A percentile compares a stretch with the other conserved stretches of the same genome.
Evolutionary conservation across 2,797 vertebrate species (phyloP).

Genomic region (Cygnus olor): DNA sequence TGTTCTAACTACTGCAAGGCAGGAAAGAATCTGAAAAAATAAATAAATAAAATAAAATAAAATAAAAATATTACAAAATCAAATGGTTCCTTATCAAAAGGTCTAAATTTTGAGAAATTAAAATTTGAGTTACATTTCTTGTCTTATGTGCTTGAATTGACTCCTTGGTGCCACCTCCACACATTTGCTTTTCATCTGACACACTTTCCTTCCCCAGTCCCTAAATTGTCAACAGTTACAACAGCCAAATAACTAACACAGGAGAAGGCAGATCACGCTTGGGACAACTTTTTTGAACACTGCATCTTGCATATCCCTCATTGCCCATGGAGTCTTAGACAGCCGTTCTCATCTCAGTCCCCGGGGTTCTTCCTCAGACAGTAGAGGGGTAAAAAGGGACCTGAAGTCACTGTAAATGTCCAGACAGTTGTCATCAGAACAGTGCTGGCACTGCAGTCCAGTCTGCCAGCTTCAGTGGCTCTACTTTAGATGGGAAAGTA

Average conservation of each 20-base stretch:
- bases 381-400: neutral
- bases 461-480: neutral
- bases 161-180: neutral
- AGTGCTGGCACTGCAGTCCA: neutral
- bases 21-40: neutral
- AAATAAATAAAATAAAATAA: no score
- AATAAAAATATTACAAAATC: neutral
- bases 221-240: neutral
- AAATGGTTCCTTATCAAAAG: neutral
- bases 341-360: neutral
- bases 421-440: neutral
- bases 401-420: neutral
- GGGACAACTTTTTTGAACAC: neutral
- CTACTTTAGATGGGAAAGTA: neutral
- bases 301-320: neutral
- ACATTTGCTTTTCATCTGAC: neutral
- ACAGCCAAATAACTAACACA: neutral
- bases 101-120: neutral
- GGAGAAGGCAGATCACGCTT: neutral
- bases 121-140: neutral
- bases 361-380: neutral
- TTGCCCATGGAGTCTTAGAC: neutral
- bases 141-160: neutral
- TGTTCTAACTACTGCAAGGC: conserved; percentile 4
- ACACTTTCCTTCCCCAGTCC: accelerated